Evolutionary conservation across 2,797 vertebrate genomes (phyloP), one percentile per base, ranked within the genome.

Genomic region (Poeciliopsis infans): DNA sequence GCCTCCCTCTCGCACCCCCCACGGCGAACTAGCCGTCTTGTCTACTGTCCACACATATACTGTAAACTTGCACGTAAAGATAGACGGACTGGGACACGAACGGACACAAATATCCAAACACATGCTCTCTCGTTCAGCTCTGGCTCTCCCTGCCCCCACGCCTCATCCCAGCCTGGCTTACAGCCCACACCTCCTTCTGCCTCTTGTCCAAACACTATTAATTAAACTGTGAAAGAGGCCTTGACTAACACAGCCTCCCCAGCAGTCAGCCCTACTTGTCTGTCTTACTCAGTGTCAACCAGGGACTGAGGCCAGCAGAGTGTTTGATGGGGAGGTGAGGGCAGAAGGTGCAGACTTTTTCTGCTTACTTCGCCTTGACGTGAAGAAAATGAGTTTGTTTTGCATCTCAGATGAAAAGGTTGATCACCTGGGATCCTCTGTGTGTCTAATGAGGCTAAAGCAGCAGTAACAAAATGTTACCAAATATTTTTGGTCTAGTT

Each of bases 201-300:
- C 77, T 87, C 92, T 93, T 95, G 91, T 95, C 91, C 93, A 95
- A 95, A 95, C 94, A 95, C 94, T 94, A 94, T 95, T 94, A 95
- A 95, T 96, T 95, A 95, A 95, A 95, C 91, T 94, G 94, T 95
- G 95, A 96, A 95, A 95, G 94, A 91, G 93, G 93, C 94, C 94
- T 95, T 95, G 93, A 95, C 93, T 94, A 93, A 92, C 93, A 89
- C 89, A 85, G 88, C 88, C 93, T 90, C 85, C 91, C 91, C 89
- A 92, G 91, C 92, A 90, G 91, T 89, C 85, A 69, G 91, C 91
- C 87, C 83, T 75, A 90, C 94, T 92, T 95, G 95, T 95, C 94
- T 91, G 92, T 95, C 94, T 95, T 92, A 93, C 93, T 94, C 93
- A 93, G 90, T 93, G 93, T 95, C 92, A 93, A 90, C 86, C 80